Conservation (phyloP, 2,888 invertebrate genomes). For the Abrostola tripartita region DNA sequence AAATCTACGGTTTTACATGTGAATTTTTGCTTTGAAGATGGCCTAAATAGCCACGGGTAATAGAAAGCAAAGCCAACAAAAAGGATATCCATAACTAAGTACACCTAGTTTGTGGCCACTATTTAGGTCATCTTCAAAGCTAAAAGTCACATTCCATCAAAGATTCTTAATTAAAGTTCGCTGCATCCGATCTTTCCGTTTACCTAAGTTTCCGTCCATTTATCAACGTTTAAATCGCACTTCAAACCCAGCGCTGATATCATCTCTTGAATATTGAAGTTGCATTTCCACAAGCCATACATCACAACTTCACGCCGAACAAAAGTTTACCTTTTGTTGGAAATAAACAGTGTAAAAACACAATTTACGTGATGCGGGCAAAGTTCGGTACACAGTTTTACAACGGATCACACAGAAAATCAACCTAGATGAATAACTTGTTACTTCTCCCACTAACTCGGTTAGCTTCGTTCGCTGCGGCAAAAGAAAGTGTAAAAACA, state of each 20-base stretch:
- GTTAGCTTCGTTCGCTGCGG: conserved; percentile 57
- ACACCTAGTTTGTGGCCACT: neutral
- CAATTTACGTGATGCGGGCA: conserved; percentile 46
- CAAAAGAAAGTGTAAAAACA: conserved; percentile 67
- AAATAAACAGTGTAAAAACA: conserved; percentile 47
- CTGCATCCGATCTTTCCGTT: neutral
- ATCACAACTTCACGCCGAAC: conserved; percentile 35
- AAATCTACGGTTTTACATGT: too few relatives aligned
- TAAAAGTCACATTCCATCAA: neutral
- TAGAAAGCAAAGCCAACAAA: too few relatives aligned
- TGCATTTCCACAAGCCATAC: conserved; percentile 22
- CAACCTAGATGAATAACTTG: conserved; percentile 51
- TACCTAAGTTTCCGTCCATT: neutral
- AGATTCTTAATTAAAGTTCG: conserved; percentile 2
- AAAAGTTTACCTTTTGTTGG: conserved; percentile 29
- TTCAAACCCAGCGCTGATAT: neutral
- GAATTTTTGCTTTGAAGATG: too few relatives aligned
- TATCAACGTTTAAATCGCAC: conserved; percentile 3
- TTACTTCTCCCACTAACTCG: conserved; percentile 53
- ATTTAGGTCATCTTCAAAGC: neutral
- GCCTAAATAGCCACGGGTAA: too few relatives aligned
- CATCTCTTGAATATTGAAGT: conserved; percentile 17
- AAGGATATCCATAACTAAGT: too few relatives aligned
- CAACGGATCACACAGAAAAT: conserved; percentile 32
- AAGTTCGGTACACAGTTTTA: conserved; percentile 22